These are phyloP conservation scores for Chromoteleia sp. DNA, from an alignment of 2,888 invertebrate genomes.

Conservation along the genomic window DNA sequence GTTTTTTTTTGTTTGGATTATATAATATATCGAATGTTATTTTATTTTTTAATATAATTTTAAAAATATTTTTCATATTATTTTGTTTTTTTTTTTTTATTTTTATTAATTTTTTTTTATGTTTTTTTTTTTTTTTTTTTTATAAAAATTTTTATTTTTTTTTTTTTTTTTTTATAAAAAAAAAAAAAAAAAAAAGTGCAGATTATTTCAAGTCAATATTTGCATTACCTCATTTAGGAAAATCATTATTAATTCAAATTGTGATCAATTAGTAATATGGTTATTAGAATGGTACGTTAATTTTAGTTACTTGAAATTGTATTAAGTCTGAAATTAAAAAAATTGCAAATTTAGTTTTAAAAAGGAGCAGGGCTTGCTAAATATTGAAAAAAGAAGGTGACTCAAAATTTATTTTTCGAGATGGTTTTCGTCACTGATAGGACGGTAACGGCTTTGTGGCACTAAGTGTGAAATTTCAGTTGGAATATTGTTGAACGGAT, in stretches of 20 bases:
- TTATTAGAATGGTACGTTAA: neutral
- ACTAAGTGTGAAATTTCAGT: slow-evolving; percentile 38
- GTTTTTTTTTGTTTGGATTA: neutral
- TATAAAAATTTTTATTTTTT: too few species aligned
- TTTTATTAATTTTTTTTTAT: too few species aligned
- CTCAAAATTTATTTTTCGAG: neutral
- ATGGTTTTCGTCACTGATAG: neutral
- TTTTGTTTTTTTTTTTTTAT: too few species aligned
- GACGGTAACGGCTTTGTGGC: slow-evolving; percentile 5
- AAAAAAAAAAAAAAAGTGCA: too few species aligned
- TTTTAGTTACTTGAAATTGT: neutral
- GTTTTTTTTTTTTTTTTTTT: too few species aligned
- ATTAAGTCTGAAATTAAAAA: slow-evolving; percentile 7
- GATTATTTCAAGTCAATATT: too few species aligned
- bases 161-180: too few species aligned
- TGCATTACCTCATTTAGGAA: too few species aligned
- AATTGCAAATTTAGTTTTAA: slow-evolving; percentile 17
- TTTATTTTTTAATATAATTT: too few species aligned
- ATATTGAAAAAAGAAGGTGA: neutral
- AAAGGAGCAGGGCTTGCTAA: slow-evolving; percentile 7
- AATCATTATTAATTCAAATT: slow-evolving; percentile 17
- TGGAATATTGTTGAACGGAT: slow-evolving; percentile 12
- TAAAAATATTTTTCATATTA: too few species aligned
- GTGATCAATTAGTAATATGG: slow-evolving; percentile 16
- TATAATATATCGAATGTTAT: too few species aligned